These are phyloP conservation scores for Fratercula arctica DNA, from an alignment of 2,797 vertebrate genomes.

Conservation along the genomic window DNA sequence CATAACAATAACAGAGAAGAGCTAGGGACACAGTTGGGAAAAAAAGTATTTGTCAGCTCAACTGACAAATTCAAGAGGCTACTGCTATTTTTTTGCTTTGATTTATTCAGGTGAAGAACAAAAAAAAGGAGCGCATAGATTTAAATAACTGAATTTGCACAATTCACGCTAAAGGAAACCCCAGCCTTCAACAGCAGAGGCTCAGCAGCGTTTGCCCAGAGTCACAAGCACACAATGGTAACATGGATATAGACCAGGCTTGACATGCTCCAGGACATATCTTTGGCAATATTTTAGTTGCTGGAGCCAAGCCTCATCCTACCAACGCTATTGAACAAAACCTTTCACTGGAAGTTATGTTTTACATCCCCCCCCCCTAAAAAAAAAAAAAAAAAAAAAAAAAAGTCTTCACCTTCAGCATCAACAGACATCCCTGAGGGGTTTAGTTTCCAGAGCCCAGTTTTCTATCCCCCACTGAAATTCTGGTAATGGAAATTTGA, in stretches of 20 bases:
- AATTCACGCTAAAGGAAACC: not conserved
- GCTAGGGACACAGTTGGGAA: not conserved
- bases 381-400: not conserved
- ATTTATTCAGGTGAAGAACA: not conserved
- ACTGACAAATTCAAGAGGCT: not conserved
- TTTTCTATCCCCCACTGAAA: not conserved
- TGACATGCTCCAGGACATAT: fast-evolving
- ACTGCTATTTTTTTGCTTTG: not conserved
- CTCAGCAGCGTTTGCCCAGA: not conserved
- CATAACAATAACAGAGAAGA: not conserved
- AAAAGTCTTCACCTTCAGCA: not conserved
- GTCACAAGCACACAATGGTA: not conserved
- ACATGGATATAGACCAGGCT: not conserved
- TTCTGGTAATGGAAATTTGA: not conserved
- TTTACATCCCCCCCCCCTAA: not conserved
- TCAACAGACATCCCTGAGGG: not conserved
- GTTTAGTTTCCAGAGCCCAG: not conserved
- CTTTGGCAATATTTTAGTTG: not conserved
- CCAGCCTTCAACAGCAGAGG: not conserved
- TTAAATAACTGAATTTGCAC: not conserved
- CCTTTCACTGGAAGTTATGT: not conserved
- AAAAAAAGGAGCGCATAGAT: not conserved
- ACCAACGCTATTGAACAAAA: not conserved
- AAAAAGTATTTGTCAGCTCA: not conserved
- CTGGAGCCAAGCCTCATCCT: not conserved